These are phyloP conservation scores for Sebastes iracundus DNA, from an alignment of 2,797 vertebrate genomes.

Conservation along the genomic window DNA sequence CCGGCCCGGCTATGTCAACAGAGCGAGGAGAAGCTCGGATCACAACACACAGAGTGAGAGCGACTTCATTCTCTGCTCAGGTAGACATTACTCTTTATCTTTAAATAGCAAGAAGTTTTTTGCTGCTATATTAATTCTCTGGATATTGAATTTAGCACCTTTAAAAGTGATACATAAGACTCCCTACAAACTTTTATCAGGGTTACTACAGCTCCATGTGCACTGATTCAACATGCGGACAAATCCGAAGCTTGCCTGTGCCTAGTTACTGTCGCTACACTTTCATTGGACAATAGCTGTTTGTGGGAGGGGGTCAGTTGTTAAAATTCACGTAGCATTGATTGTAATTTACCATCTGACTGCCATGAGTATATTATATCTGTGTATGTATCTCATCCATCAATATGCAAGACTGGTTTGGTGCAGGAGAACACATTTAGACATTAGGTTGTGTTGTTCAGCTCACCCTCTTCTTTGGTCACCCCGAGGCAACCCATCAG, in stretches of 20 bases:
- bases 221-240: background rate
- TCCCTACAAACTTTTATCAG: background rate
- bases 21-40: no score
- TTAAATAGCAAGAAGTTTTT: no score
- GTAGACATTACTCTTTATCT: no score
- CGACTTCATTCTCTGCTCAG: no score
- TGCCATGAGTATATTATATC: background rate
- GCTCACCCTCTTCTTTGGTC: constrained; percentile 89
- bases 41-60: no score
- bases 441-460: background rate
- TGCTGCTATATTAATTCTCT: no score
- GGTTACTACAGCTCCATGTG: background rate
- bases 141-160: no score
- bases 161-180: background rate
- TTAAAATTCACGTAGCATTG: no score
- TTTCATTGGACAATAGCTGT: background rate
- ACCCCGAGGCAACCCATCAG: constrained; percentile 95
- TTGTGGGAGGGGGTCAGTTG: background rate
- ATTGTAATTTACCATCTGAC: no score
- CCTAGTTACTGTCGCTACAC: background rate
- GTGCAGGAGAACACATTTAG: background rate
- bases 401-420: background rate
- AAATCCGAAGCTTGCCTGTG: background rate
- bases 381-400: background rate
- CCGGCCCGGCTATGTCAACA: no score